Percentiles rank a stretch among this genome's conserved stretches.
These are phyloP conservation scores for Pedicia rivosa DNA, from an alignment of 2,888 invertebrate species.

Conservation along the genomic window DNA sequence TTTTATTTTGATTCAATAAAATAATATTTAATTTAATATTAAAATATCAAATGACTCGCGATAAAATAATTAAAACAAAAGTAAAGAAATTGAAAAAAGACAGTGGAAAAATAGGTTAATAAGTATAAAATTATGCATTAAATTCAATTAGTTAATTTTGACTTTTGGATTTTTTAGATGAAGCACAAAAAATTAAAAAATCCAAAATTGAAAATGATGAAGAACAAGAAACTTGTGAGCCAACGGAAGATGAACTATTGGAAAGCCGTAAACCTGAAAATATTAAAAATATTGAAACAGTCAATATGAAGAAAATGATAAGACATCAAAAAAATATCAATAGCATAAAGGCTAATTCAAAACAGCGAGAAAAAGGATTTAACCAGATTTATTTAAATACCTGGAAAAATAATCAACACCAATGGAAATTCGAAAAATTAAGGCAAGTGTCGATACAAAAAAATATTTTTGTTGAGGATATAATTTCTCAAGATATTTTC, in stretches of 20 bases:
- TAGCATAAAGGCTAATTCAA: conserved; percentile 35
- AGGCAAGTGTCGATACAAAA: conserved; percentile 62
- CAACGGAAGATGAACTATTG: conserved; percentile 23
- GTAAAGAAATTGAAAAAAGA: conserved; percentile 19
- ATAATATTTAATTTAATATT: no score
- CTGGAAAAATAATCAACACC: conserved; percentile 51
- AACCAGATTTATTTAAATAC: conserved; percentile 50
- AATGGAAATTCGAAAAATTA: conserved; percentile 71
- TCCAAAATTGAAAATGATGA: conserved; percentile 29
- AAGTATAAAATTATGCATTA: no score
- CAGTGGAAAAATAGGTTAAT: no score
- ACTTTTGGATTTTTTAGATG: no score
- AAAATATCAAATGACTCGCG: no score
- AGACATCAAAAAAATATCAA: conserved; percentile 40
- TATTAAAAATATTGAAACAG: conserved; percentile 36
- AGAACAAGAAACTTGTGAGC: conserved; percentile 21
- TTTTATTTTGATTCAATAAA: no score
- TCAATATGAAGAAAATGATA: conserved; percentile 46
- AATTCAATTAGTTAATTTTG: no score
- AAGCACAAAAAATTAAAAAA: conserved; percentile 24
- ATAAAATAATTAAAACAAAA: no score
- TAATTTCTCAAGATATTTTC: conserved; percentile 46
- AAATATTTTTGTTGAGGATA: conserved; percentile 43
- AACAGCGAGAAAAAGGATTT: conserved; percentile 39
- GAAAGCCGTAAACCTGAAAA: conserved; percentile 26